Evolutionary conservation across 2,888 invertebrate species (phyloP), one percentile per base, ranked within the genome.

Genomic region (Platynereis dumerilii): DNA sequence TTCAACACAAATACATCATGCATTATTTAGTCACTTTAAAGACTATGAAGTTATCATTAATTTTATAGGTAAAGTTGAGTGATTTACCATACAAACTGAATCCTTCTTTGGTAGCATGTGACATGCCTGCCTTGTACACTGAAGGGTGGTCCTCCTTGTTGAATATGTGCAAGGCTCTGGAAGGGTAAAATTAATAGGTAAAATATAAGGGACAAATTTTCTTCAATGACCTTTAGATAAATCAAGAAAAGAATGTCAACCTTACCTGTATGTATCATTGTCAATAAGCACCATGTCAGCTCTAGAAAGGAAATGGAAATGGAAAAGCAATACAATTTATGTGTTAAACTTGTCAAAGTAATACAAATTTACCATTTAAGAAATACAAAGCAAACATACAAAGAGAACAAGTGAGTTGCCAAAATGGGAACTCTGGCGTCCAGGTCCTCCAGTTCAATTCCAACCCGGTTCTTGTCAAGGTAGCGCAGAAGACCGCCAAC

Each of bases 71-170:
- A n/a, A n/a, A n/a, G n/a, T n/a, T n/a, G n/a, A n/a, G n/a, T n/a
- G 34, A 7, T 73, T 68, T 73, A 83, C 89, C 89, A 80, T 87
- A 92, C 2, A 93, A 84, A 76, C 92, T 92, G 27, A 91, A 85
- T 0, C 91, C 91, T 80, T 92, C 92, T 75, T 88, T 89, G 63
- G 72, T 86, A 1, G 86, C 86, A 29, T 86, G 86, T 3, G 90
- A 89, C 64, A 88, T 87, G 5, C 90, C 90, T 67, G 88, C 87
- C 81, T 91, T 92, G 80, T 90, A 91, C 39, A 88, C 88, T 66
- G 92, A 91, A 10, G 92, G 92, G 77, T 92, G 92, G 1, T 88
- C 86, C 60, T 89, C 87, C 1, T 88, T 86, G 69, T 89, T 88
- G 82, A 94, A 92, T 70, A 95, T 90, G 81, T 92, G 91, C 48